Evolutionary conservation across 2,113 vertebrate species (phyloP).

Genomic region (Piliocolobus tephrosceles): DNA sequence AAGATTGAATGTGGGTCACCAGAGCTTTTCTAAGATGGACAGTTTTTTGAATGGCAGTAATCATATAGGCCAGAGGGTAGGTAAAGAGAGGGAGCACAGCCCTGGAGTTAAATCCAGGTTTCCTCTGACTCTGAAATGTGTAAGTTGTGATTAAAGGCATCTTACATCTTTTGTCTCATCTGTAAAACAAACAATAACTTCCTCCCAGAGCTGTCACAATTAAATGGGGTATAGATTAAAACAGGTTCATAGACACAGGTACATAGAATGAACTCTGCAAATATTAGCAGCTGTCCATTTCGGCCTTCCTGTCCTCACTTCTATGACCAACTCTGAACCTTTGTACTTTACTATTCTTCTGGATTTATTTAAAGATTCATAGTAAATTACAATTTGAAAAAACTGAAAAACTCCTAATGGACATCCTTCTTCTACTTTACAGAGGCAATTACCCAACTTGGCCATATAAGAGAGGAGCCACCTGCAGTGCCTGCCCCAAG

Average conservation of each 20-base stretch:
- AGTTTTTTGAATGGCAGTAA: neutral
- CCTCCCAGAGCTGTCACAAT: neutral
- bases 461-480: constrained; percentile 79
- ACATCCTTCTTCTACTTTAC: constrained; percentile 54
- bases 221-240: neutral
- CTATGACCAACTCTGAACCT: neutral
- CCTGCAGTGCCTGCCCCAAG: constrained; percentile 77
- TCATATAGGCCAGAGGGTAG: neutral
- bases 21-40: neutral
- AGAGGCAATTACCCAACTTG: constrained; percentile 83
- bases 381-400: neutral
- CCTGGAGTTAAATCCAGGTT: neutral
- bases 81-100: neutral
- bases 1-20: neutral
- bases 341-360: neutral
- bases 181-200: neutral
- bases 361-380: neutral
- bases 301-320: neutral
- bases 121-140: neutral
- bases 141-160: neutral
- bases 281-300: neutral
- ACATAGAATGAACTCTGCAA: neutral
- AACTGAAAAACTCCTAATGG: neutral
- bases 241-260: neutral
- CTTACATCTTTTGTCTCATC: neutral